Conservation (phyloP, 2,888 invertebrate species). For the Ophion ventricosus region DNA sequence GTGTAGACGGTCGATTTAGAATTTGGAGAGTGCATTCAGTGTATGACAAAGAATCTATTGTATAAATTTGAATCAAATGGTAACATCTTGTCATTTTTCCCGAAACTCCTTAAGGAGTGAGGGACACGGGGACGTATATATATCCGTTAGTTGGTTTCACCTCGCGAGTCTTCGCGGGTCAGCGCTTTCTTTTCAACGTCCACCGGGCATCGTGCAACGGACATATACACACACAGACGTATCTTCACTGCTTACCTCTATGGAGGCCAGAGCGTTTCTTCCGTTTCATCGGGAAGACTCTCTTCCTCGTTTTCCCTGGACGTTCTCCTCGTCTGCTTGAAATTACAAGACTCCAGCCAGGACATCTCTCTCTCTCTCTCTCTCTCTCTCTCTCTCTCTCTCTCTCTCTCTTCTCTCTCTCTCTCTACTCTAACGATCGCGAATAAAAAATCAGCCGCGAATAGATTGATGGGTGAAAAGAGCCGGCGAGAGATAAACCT, state of each 20-base stretch:
- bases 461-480: conserved; percentile 58
- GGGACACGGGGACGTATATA: conserved; percentile 5
- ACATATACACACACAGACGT: conserved; percentile 19
- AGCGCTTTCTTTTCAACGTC: conserved; percentile 66
- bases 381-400: conserved; percentile 31
- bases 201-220: conserved; percentile 20
- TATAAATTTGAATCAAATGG: too few relatives aligned
- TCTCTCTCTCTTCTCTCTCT: conserved; percentile 27
- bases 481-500: conserved; percentile 33
- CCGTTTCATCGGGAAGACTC: conserved; percentile 51
- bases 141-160: conserved; percentile 61
- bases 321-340: conserved; percentile 33
- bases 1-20: too few relatives aligned
- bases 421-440: conserved; percentile 38
- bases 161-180: conserved; percentile 63
- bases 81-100: too few relatives aligned
- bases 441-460: background rate
- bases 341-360: conserved; percentile 34
- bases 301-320: conserved; percentile 57
- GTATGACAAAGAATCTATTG: too few relatives aligned
- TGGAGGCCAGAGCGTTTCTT: conserved; percentile 60
- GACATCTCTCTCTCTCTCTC: background rate
- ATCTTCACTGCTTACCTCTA: conserved; percentile 13
- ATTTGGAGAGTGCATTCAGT: too few relatives aligned
- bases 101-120: background rate